A percentile compares a stretch with the other conserved stretches of the same genome.
Conservation (phyloP, 2,113 vertebrate species). For the Vireo altiloquus region DNA sequence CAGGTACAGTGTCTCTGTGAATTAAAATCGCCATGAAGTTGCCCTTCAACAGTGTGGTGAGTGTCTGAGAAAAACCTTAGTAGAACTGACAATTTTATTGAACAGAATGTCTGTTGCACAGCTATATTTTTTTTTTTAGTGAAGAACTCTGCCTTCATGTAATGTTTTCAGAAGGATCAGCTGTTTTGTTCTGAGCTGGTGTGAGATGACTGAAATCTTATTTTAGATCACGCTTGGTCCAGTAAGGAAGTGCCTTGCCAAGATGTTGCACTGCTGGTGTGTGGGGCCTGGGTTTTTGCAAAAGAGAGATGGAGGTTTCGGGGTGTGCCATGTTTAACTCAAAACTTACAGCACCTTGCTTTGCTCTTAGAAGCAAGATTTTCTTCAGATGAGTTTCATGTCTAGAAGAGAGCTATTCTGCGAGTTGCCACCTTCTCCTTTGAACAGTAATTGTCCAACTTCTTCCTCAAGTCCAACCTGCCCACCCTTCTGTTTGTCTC, state of each 20-base stretch:
- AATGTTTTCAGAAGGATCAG: neutral
- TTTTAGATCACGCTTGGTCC: neutral
- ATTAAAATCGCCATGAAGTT: neutral
- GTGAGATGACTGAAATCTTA: neutral
- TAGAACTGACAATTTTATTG: neutral
- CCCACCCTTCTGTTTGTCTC: neutral
- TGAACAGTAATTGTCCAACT: neutral
- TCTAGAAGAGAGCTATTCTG: neutral
- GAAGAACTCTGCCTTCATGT: neutral
- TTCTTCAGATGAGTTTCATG: neutral
- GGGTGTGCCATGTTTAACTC: neutral
- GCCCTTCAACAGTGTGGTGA: neutral
- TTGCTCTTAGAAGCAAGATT: neutral
- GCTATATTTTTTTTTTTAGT: neutral
- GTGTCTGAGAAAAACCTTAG: neutral
- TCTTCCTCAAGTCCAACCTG: neutral
- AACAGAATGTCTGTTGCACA: neutral
- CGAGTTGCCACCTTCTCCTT: neutral
- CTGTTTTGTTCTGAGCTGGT: neutral
- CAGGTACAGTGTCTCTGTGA: neutral
- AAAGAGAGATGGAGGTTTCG: neutral
- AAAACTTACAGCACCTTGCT: fast-evolving
- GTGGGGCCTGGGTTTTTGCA: neutral
- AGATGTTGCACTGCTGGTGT: neutral
- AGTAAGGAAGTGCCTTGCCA: neutral